Conservation (phyloP, 2,797 vertebrate species). For the Clarias platycephalus region DNA sequence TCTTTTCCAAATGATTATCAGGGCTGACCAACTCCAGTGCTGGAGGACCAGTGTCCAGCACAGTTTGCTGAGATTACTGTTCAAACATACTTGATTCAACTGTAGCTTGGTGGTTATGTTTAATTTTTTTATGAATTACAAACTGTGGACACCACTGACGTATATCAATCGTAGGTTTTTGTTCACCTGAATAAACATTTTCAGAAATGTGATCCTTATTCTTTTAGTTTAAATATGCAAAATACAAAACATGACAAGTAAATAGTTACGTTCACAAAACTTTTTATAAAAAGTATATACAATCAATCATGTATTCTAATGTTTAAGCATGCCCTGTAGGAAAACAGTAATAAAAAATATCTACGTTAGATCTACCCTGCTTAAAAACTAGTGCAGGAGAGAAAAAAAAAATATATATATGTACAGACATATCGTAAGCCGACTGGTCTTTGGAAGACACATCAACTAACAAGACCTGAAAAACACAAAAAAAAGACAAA, state of each 20-base stretch:
- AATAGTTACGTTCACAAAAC: conserved; percentile 8
- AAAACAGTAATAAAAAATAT: background rate
- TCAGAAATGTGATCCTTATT: background rate
- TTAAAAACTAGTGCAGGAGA: conserved; percentile 49
- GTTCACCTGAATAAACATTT: background rate
- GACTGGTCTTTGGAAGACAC: conserved; percentile 5
- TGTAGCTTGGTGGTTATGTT: too few relatives aligned
- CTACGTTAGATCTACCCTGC: conserved; percentile 57
- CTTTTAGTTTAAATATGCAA: background rate
- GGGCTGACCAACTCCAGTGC: too few relatives aligned
- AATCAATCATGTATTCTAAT: conserved; percentile 17
- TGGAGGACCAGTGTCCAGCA: too few relatives aligned
- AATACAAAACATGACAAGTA: background rate
- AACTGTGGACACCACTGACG: background rate
- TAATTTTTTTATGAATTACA: too few relatives aligned
- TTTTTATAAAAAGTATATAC: conserved; percentile 40
- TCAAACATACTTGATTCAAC: too few relatives aligned
- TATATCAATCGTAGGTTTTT: background rate
- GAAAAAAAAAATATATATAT: conserved; percentile 39
- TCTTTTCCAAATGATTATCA: too few relatives aligned
- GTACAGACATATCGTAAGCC: conserved; percentile 28
- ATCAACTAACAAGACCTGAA: conserved; percentile 81
- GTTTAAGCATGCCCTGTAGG: background rate
- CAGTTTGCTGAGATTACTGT: too few relatives aligned
- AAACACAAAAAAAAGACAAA: conserved; percentile 22